Percentiles rank a stretch among this genome's conserved stretches.
phyloP scores from a whole-genome alignment of 2,113 vertebrate genomes.

The Gopherus flavomarginatus region DNA sequence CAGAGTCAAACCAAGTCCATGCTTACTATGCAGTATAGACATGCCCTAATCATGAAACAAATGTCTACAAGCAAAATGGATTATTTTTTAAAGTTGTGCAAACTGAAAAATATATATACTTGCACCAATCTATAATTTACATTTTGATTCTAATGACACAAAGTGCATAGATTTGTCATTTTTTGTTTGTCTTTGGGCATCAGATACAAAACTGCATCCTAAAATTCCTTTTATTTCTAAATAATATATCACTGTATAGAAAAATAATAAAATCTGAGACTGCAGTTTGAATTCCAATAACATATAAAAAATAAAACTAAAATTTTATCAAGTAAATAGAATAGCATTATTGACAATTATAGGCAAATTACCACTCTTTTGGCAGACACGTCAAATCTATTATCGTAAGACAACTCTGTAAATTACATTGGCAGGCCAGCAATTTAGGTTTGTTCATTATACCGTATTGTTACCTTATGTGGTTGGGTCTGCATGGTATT shows the following conservation, averaged over 20 bases:
- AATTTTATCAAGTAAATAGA: slow-evolving; percentile 67
- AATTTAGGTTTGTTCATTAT: slow-evolving; percentile 67
- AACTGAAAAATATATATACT: not conserved
- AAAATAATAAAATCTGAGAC: slow-evolving; percentile 67
- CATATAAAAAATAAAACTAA: slow-evolving; percentile 66
- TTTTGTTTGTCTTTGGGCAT: slow-evolving; percentile 36
- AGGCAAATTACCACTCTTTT: slow-evolving; percentile 72
- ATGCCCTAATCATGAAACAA: not conserved
- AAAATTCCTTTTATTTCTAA: slow-evolving; percentile 66
- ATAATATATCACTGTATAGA: slow-evolving; percentile 60
- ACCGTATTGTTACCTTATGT: slow-evolving; percentile 55
- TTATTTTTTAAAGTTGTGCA: not conserved
- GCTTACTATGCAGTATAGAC: not conserved
- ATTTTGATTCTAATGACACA: slow-evolving; percentile 32
- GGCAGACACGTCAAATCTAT: slow-evolving; percentile 66
- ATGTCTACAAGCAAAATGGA: not conserved
- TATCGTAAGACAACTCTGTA: slow-evolving; percentile 70
- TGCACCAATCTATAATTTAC: not conserved
- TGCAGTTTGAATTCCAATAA: slow-evolving; percentile 74
- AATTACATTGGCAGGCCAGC: slow-evolving; percentile 65
- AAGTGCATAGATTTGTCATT: not conserved
- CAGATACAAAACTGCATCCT: slow-evolving; percentile 28
- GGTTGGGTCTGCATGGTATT: not conserved
- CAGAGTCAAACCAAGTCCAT: not conserved
- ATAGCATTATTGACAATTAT: slow-evolving; percentile 71